Conservation (phyloP, 2,888 invertebrate genomes). For the Agrochola lychnidis region DNA sequence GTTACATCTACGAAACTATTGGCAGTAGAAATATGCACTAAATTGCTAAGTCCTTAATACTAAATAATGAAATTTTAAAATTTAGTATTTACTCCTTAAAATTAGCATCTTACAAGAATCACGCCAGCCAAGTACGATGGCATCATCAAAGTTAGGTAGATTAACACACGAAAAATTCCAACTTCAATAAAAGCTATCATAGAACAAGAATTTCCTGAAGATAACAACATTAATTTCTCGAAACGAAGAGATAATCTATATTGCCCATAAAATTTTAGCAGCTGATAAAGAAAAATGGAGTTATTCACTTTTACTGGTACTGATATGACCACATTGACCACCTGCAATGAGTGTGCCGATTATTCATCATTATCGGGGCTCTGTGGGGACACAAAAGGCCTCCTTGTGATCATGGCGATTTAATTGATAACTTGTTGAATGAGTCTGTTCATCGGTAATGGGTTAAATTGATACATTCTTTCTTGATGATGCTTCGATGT, state of each 20-base stretch:
- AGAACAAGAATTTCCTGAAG: conserved; percentile 14
- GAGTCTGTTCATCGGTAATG: conserved; percentile 48
- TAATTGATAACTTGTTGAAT: conserved; percentile 56
- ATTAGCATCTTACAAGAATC: not conserved
- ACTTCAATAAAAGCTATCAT: not conserved
- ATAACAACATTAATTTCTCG: conserved; percentile 25
- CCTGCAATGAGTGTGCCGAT: conserved; percentile 46
- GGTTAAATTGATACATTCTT: conserved; percentile 66
- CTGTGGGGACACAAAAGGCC: conserved; percentile 33
- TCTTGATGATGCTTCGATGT: conserved; percentile 54
- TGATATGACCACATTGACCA: conserved; percentile 44
- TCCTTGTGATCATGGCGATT: conserved; percentile 49
- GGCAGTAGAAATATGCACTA: not conserved
- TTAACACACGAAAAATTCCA: not conserved
- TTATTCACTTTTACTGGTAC: conserved; percentile 57
- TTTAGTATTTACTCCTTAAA: not conserved
- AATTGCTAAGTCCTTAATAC: not conserved
- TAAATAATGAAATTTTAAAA: not conserved
- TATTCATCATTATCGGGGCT: conserved; percentile 50
- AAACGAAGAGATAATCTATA: conserved; percentile 48
- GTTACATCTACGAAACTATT: not conserved
- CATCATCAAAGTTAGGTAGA: not conserved
- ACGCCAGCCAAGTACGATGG: not conserved
- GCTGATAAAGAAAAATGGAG: conserved; percentile 46
- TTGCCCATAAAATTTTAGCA: conserved; percentile 45